These are phyloP conservation scores for Poicephalus gulielmi DNA, from an alignment of 2,113 vertebrate species.

Conservation along the genomic window DNA sequence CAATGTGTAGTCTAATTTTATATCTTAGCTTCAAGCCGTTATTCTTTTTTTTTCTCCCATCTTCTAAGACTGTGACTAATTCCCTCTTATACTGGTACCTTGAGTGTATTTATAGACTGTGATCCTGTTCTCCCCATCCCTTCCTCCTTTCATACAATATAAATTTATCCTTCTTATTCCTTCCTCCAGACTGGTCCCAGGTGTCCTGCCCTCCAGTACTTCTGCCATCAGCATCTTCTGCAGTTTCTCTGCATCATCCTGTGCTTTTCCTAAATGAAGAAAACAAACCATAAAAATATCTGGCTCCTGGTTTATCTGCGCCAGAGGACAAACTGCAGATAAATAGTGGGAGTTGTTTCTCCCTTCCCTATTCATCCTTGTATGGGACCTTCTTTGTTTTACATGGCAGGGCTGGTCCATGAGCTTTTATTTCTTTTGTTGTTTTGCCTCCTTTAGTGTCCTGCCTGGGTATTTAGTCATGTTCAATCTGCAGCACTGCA, in stretches of 20 bases:
- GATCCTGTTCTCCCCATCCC: neutral
- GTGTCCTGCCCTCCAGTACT: neutral
- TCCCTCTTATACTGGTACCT: neutral
- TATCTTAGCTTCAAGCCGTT: neutral
- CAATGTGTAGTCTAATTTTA: neutral
- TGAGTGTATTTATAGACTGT: neutral
- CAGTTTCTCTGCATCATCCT: neutral
- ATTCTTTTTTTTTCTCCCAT: neutral
- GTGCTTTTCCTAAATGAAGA: neutral
- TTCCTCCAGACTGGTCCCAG: neutral
- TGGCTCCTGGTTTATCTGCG: neutral
- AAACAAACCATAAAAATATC: neutral
- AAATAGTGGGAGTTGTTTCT: neutral
- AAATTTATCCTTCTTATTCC: neutral
- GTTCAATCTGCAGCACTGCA: neutral
- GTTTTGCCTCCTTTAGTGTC: neutral
- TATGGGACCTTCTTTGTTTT: neutral
- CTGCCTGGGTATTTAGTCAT: neutral
- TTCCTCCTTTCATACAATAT: neutral
- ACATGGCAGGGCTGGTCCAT: neutral
- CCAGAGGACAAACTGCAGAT: neutral
- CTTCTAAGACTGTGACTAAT: conserved; percentile 30
- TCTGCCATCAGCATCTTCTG: neutral
- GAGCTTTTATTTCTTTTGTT: neutral
- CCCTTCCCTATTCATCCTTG: neutral